Percentiles rank a stretch among this genome's conserved stretches.
phyloP scores from a whole-genome alignment of 1,140 invertebrate genomes.

The Ostrea edulis region DNA sequence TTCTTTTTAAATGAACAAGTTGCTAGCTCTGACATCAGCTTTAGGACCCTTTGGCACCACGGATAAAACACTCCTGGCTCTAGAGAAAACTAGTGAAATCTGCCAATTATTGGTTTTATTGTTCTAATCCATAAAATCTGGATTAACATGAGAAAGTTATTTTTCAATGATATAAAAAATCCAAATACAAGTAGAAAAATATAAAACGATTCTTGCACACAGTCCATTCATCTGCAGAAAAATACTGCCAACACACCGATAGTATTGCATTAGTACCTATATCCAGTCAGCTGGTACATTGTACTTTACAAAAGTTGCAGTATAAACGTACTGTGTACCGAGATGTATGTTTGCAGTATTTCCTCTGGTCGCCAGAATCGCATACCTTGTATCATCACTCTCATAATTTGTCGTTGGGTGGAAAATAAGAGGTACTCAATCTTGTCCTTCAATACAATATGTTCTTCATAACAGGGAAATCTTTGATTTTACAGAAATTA shows the following conservation, averaged over 20 bases:
- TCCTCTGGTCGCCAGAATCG: not conserved
- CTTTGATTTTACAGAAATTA: too few relatives aligned
- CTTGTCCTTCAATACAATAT: not conserved
- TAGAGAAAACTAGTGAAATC: not conserved
- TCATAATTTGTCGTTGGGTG: conserved; percentile 2
- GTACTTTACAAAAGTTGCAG: too few relatives aligned
- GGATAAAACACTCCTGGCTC: not conserved
- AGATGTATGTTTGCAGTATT: not conserved
- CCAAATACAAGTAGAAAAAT: conserved; percentile 37
- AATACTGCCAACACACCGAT: not conserved
- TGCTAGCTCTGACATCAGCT: too few relatives aligned
- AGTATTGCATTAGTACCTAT: too few relatives aligned
- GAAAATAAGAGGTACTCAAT: conserved; percentile 13
- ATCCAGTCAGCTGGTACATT: too few relatives aligned
- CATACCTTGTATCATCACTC: not conserved
- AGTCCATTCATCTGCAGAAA: not conserved
- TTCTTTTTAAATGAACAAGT: too few relatives aligned
- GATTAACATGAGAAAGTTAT: conserved; percentile 17
- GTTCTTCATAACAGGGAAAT: not conserved
- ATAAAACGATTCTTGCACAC: conserved; percentile 1
- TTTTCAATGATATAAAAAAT: conserved; percentile 30
- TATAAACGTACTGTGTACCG: too few relatives aligned
- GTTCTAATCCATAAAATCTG: conserved; percentile 21
- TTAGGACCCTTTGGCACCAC: too few relatives aligned
- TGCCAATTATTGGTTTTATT: not conserved